These are phyloP conservation scores for Brachionus rubens DNA, from an alignment of 1,140 invertebrate species.

Conservation along the genomic window DNA sequence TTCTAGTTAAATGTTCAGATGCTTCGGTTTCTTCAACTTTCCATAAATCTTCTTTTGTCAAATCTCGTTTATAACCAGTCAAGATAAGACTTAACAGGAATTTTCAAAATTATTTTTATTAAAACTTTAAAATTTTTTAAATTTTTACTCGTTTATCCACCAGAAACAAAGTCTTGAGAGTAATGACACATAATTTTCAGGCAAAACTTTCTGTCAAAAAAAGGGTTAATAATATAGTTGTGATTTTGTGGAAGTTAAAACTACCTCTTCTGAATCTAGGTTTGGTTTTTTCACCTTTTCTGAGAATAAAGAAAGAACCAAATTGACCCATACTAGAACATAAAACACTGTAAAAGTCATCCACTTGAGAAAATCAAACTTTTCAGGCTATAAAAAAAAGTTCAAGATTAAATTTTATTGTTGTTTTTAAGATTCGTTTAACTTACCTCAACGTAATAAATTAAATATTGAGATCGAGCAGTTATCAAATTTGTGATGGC, in stretches of 20 bases:
- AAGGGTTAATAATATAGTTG: not conserved
- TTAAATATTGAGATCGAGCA: slow-evolving; percentile 17
- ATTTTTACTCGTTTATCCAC: slow-evolving; percentile 43
- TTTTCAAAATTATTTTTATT: not conserved
- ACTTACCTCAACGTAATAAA: not conserved
- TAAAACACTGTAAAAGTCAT: slow-evolving; percentile 2
- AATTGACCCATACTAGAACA: not conserved
- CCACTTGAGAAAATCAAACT: not conserved
- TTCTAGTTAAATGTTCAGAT: not conserved
- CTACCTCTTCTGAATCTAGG: not conserved
- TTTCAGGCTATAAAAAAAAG: not conserved
- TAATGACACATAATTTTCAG: slow-evolving; percentile 41
- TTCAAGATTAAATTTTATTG: no score
- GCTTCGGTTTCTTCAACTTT: slow-evolving; percentile 39
- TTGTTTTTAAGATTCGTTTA: not conserved
- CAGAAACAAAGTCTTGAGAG: slow-evolving; percentile 33
- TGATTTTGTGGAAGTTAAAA: not conserved
- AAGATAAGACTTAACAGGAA: slow-evolving; percentile 24
- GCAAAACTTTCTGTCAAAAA: slow-evolving; percentile 20
- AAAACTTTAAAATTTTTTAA: not conserved
- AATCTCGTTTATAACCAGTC: slow-evolving; percentile 40
- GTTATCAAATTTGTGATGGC: slow-evolving; percentile 1
- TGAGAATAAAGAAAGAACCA: slow-evolving; percentile 6
- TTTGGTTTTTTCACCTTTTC: not conserved
- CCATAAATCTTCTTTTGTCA: slow-evolving; percentile 40